Evolutionary conservation across 1,140 invertebrate genomes (phyloP).

Genomic region (Linepithema humile): DNA sequence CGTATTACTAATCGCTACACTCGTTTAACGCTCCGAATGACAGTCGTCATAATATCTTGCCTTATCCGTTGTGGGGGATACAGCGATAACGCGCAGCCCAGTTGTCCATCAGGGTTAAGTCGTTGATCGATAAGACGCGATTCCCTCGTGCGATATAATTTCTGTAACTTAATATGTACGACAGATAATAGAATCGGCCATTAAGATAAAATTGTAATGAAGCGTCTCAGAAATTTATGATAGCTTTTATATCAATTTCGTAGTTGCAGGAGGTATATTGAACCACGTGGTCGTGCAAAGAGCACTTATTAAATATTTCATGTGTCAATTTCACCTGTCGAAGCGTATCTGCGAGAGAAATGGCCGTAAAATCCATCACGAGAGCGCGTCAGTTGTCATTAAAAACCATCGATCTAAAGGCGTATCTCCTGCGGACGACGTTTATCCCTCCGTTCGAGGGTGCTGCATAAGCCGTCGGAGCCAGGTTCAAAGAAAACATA

Average conservation of each 20-base stretch:
- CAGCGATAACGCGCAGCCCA: slow-evolving; percentile 43
- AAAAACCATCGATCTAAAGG: slow-evolving; percentile 61
- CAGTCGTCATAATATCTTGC: slow-evolving; percentile 62
- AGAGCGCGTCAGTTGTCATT: slow-evolving; percentile 54
- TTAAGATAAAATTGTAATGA: background rate
- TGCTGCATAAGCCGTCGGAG: slow-evolving; percentile 29
- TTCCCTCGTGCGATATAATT: slow-evolving; percentile 52
- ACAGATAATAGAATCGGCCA: slow-evolving; percentile 9
- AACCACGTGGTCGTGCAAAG: background rate
- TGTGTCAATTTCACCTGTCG: background rate
- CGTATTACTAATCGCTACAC: slow-evolving; percentile 67
- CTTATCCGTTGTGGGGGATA: slow-evolving; percentile 50
- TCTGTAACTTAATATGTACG: slow-evolving; percentile 8
- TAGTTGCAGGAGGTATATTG: background rate
- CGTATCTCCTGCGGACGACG: slow-evolving; percentile 37
- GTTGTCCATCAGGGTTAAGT: slow-evolving; percentile 30
- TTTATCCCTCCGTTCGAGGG: slow-evolving; percentile 55
- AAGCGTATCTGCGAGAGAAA: background rate
- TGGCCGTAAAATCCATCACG: background rate
- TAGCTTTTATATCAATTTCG: background rate
- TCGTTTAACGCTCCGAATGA: slow-evolving; percentile 66
- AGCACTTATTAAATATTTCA: background rate
- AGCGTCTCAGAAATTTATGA: background rate
- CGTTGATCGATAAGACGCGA: slow-evolving; percentile 63
- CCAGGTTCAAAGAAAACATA: slow-evolving; percentile 68